Conservation (phyloP, 1,140 invertebrate genomes). For the Stegodyphus dumicola region DNA sequence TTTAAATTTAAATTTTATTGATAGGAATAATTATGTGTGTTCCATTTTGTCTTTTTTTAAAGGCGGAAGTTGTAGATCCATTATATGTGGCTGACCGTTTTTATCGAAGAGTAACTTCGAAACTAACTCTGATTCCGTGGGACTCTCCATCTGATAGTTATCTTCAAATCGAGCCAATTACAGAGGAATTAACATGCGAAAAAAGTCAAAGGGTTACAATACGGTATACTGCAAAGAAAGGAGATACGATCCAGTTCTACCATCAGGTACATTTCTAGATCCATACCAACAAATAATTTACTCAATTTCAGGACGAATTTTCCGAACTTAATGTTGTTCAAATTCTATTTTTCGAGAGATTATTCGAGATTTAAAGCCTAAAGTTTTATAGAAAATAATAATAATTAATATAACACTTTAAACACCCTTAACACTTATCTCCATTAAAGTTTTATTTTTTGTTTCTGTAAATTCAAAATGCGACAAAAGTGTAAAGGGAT, state of each 20-base stretch:
- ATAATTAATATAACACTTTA: neutral
- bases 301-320: neutral
- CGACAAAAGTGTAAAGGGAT: neutral
- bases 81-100: neutral
- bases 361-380: neutral
- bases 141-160: conserved; percentile 37
- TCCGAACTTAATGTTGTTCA: neutral
- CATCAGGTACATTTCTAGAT: conserved; percentile 21
- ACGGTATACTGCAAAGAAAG: conserved; percentile 33
- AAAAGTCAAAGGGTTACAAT: conserved; percentile 15
- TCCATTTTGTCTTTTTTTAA: neutral
- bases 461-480: neutral
- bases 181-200: conserved; percentile 16
- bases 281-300: too few relatives aligned
- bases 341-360: neutral
- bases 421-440: neutral
- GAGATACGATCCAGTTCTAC: conserved; percentile 25
- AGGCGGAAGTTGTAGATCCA: conserved; percentile 22
- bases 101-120: neutral
- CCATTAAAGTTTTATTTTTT: neutral
- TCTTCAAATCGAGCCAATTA: conserved; percentile 35
- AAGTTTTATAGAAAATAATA: neutral
- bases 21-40: too few relatives aligned
- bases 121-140: conserved; percentile 12
- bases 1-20: neutral